These are phyloP conservation scores for Andricus quercusramuli DNA, from an alignment of 2,888 invertebrate genomes.

Conservation along the genomic window DNA sequence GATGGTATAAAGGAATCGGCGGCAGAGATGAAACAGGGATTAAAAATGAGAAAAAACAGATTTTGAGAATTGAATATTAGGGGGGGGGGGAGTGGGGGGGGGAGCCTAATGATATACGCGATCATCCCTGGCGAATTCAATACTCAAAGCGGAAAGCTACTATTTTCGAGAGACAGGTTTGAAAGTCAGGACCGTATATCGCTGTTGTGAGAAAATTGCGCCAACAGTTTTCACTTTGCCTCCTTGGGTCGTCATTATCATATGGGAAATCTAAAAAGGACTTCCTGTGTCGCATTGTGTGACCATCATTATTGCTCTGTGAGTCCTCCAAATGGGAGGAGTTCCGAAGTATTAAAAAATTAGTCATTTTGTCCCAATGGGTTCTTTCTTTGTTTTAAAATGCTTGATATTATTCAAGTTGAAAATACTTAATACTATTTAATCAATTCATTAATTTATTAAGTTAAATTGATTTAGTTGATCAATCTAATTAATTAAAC, in stretches of 20 bases:
- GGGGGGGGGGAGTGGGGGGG: no score
- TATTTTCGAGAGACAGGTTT: conserved; percentile 6
- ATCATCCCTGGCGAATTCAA: conserved; percentile 18
- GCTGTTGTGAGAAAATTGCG: conserved; percentile 28
- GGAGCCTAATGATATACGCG: not conserved
- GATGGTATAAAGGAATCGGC: not conserved
- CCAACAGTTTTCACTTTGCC: conserved; percentile 15
- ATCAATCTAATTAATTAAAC: no score
- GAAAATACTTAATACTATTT: no score
- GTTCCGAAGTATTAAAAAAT: not conserved
- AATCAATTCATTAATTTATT: no score
- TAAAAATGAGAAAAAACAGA: conserved; percentile 22
- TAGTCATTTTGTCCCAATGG: not conserved
- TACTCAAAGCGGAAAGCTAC: conserved; percentile 17
- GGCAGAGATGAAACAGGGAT: not conserved
- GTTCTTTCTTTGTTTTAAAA: not conserved
- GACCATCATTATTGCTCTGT: conserved; percentile 15
- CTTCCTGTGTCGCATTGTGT: conserved; percentile 30
- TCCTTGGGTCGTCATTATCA: conserved; percentile 21
- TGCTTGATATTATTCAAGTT: no score
- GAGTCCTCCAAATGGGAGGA: not conserved
- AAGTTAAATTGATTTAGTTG: no score
- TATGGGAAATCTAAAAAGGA: conserved; percentile 18
- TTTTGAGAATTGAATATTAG: conserved; percentile 21
- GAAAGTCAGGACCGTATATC: conserved; percentile 9